phyloP scores from a whole-genome alignment of 1,140 invertebrate species.

The Agrilus planipennis region DNA sequence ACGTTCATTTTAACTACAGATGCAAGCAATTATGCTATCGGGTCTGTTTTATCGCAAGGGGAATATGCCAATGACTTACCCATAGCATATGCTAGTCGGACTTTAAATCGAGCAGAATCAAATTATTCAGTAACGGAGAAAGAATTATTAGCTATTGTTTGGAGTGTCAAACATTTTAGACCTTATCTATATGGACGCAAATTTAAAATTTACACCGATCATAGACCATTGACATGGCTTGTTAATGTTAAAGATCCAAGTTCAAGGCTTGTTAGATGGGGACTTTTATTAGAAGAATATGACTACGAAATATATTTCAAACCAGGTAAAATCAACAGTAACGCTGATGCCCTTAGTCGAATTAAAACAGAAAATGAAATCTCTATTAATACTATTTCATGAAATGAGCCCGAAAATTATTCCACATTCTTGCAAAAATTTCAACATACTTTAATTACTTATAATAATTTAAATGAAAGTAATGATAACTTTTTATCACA shows the following conservation, averaged over 20 bases:
- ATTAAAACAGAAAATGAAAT: too few species aligned
- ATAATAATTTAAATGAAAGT: too few species aligned
- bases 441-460: too few species aligned
- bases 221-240: slow-evolving; percentile 2
- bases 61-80: not conserved
- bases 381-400: too few species aligned
- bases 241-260: not conserved
- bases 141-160: slow-evolving; percentile 3
- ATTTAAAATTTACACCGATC: slow-evolving; percentile 3
- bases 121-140: slow-evolving; percentile 5
- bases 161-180: not conserved
- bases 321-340: not conserved
- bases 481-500: too few species aligned
- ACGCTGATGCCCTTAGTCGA: not conserved
- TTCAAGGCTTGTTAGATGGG: slow-evolving; percentile 1
- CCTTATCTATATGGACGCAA: slow-evolving; percentile 1
- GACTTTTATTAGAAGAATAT: not conserved
- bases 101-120: not conserved
- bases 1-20: slow-evolving; percentile 2
- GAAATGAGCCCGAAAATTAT: too few species aligned
- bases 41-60: slow-evolving; percentile 1
- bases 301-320: not conserved
- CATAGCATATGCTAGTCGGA: slow-evolving; percentile 1
- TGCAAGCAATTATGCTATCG: slow-evolving; percentile 2
- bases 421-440: too few species aligned